Evolutionary conservation across 2,113 vertebrate genomes (phyloP).

Genomic region (Notarius lentiginosus): DNA sequence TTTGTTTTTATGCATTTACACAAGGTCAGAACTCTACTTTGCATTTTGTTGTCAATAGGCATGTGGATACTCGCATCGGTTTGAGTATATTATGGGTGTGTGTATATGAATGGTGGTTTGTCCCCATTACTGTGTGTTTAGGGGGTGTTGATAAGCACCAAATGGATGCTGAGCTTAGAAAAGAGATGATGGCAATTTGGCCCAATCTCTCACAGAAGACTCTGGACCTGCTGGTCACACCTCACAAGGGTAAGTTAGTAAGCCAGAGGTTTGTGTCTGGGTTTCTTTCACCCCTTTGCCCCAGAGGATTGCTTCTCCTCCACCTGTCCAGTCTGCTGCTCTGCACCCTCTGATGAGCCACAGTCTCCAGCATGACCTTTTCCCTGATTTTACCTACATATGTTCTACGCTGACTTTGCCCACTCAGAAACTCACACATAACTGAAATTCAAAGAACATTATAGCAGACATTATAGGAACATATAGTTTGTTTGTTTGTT

Average conservation of each 20-base stretch:
- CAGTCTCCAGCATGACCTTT: conserved; percentile 45
- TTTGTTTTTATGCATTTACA: not conserved
- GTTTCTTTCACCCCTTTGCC: conserved; percentile 52
- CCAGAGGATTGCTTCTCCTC: conserved; percentile 68
- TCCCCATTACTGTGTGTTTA: conserved; percentile 55
- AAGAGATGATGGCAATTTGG: conserved; percentile 99
- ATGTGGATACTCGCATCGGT: not conserved
- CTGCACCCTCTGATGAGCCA: conserved; percentile 71
- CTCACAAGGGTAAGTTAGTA: conserved; percentile 91
- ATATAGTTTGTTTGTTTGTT: not conserved
- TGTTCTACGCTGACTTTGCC: conserved; percentile 14
- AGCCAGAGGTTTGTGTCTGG: conserved; percentile 58
- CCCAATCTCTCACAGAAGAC: conserved; percentile 93
- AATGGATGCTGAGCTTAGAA: conserved; percentile 91
- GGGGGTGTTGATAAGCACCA: conserved; percentile 93
- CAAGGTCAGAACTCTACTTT: not conserved
- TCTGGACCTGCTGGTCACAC: conserved; percentile 91
- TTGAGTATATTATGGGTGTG: not conserved
- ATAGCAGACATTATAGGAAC: not conserved
- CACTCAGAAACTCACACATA: not conserved
- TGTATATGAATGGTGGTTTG: conserved; percentile 38
- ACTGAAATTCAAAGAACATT: not conserved
- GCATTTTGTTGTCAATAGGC: not conserved
- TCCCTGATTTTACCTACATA: not conserved
- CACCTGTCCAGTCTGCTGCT: conserved; percentile 64